phyloP scores from a whole-genome alignment of 2,113 vertebrate species.

The Peromyscus californicus region DNA sequence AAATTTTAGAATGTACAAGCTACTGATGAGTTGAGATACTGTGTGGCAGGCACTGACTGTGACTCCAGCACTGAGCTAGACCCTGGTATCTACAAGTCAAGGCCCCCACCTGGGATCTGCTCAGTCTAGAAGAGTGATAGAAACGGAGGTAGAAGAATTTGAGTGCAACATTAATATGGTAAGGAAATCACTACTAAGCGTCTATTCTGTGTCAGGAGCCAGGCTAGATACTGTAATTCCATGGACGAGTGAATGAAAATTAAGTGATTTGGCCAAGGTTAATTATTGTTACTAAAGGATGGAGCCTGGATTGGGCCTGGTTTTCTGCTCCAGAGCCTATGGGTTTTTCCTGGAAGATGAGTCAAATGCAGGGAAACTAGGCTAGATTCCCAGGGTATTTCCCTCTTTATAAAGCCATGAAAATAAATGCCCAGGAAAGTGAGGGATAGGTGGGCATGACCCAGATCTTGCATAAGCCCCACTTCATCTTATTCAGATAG shows the following conservation, averaged over 20 bases:
- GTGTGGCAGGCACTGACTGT: too few species aligned
- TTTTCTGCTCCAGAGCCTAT: conserved; percentile 11
- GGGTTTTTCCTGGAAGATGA: background rate
- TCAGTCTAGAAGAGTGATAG: background rate
- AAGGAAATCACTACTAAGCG: background rate
- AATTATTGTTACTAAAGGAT: background rate
- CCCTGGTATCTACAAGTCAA: background rate
- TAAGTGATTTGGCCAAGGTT: background rate
- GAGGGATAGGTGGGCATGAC: background rate
- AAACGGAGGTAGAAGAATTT: background rate
- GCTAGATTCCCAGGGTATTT: background rate
- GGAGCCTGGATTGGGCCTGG: background rate
- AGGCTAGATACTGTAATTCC: background rate
- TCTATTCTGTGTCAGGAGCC: background rate
- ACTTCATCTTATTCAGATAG: background rate
- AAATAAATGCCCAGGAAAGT: background rate
- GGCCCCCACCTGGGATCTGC: background rate
- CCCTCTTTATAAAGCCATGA: background rate
- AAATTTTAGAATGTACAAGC: background rate
- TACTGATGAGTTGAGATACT: background rate
- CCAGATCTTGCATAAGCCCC: background rate
- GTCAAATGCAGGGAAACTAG: background rate
- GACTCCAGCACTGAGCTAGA: background rate
- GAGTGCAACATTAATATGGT: background rate
- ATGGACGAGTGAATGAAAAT: background rate